Percentiles rank a stretch among this genome's conserved stretches.
These are phyloP conservation scores for Monochamus alternatus DNA, from an alignment of 2,888 invertebrate genomes.

Conservation along the genomic window DNA sequence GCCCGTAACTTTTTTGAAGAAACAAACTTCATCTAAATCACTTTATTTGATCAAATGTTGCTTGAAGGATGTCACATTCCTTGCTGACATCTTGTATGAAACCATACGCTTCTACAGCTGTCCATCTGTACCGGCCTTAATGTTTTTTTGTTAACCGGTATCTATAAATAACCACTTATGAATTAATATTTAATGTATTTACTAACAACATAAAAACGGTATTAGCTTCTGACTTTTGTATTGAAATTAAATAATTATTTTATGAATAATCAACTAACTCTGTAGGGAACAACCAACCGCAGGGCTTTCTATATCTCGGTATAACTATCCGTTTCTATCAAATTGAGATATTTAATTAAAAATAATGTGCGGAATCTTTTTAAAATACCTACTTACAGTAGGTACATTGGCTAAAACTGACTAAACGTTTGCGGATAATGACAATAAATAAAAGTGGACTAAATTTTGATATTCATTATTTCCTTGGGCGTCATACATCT, in stretches of 20 bases:
- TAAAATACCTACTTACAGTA: not conserved
- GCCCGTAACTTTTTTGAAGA: too few relatives aligned
- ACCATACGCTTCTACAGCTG: too few relatives aligned
- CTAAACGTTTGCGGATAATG: not conserved
- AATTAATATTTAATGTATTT: constrained; percentile 8
- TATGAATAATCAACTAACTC: not conserved
- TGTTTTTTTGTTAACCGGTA: too few relatives aligned
- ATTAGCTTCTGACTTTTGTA: constrained; percentile 13
- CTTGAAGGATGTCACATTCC: too few relatives aligned
- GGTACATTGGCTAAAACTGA: not conserved
- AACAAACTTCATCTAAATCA: too few relatives aligned
- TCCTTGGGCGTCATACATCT: too few relatives aligned
- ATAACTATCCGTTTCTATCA: not conserved
- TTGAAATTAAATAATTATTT: constrained; percentile 14
- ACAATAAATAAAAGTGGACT: not conserved
- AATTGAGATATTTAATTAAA: not conserved
- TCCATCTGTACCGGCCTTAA: too few relatives aligned
- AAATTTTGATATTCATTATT: not conserved
- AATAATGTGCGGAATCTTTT: not conserved
- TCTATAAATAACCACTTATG: constrained; percentile 1
- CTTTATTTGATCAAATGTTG: too few relatives aligned
- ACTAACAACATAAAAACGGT: constrained; percentile 15
- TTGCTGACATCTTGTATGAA: too few relatives aligned
- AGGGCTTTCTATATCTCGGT: not conserved
- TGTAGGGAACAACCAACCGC: constrained; percentile 5